Base-by-base conservation (phyloP, 2,888 invertebrate species). In the Platerodrilus igneus region DNA sequence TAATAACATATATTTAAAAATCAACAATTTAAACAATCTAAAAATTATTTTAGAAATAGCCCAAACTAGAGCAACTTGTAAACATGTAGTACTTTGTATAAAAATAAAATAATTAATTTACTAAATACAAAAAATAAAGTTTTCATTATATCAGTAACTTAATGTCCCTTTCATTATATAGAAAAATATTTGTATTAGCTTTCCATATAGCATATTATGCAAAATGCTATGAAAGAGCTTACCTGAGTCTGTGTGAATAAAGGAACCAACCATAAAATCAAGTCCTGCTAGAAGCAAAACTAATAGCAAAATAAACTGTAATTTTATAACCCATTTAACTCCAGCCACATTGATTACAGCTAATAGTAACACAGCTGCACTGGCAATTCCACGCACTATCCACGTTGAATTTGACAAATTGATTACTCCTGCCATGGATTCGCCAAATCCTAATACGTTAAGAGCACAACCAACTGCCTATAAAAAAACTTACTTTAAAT, bases 321-420 rank as follows among this genome's bases (percentile, higher is more conserved):
- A 71, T 61, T 96, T 91, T 39, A 97, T 86, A 15, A 97, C 95
- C 94, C 95, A 96, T 66, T 95, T 95, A 1, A 97, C 95, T 22
- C 96, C 96, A 15, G 95, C 94, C 23, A 95, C 77, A 71, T 97
- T 96, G 52, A 96, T 93, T 45, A 86, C 81, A 37, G 92, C 84
- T 10, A 96, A 74, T 20, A 93, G 70, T 27, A 94, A 68, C 2
- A 95, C 87, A 27, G 94, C 91, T 4, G 84, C 81, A 36, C 88
- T 80, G 5, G 92, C 95, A 64, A 96, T 88, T 3, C 84, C 84
- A 57, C 91, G 75, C 29, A 91, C 86, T 4, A 88, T 84, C 87
- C 89, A 89, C 43, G 77, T 75, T 41, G 78, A 79, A 37, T 77
- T 82, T 19, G 81, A 75, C 8, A 79, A 69, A 6, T 81, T 81